Evolutionary conservation across 2,113 vertebrate species (phyloP).

Genomic region (Motacilla alba): DNA sequence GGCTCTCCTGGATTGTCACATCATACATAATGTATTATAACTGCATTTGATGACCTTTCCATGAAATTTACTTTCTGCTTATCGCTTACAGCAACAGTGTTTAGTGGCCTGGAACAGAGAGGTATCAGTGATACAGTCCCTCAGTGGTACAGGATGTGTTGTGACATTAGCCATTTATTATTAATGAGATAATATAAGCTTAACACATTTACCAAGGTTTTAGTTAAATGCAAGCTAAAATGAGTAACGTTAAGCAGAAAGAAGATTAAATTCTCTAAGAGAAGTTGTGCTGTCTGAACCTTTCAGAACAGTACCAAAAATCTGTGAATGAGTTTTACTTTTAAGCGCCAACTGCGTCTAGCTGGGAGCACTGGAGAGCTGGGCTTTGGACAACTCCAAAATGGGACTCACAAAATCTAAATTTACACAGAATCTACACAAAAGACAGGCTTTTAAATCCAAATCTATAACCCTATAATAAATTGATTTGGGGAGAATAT

Average conservation of each 20-base stretch:
- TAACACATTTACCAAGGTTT: background rate
- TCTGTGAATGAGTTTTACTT: background rate
- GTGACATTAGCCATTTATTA: background rate
- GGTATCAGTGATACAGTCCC: rapidly evolving
- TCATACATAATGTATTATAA: background rate
- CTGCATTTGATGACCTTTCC: background rate
- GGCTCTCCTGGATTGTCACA: background rate
- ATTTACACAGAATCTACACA: background rate
- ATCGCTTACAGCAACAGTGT: background rate
- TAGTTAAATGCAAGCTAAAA: background rate
- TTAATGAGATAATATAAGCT: background rate
- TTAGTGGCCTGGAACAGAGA: background rate
- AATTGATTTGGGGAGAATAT: background rate
- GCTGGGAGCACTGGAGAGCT: background rate
- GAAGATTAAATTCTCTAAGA: background rate
- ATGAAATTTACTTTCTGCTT: background rate
- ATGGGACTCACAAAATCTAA: background rate
- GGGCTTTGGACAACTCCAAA: background rate
- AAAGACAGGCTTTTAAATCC: background rate
- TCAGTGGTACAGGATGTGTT: background rate
- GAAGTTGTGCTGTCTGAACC: background rate
- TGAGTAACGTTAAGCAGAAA: background rate
- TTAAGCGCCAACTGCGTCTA: background rate
- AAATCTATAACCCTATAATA: background rate
- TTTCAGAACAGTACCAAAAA: background rate